Percentiles rank a stretch among this genome's conserved stretches.
Conservation (phyloP, 2,797 vertebrate species). For the Enteromius fasciolatus region DNA sequence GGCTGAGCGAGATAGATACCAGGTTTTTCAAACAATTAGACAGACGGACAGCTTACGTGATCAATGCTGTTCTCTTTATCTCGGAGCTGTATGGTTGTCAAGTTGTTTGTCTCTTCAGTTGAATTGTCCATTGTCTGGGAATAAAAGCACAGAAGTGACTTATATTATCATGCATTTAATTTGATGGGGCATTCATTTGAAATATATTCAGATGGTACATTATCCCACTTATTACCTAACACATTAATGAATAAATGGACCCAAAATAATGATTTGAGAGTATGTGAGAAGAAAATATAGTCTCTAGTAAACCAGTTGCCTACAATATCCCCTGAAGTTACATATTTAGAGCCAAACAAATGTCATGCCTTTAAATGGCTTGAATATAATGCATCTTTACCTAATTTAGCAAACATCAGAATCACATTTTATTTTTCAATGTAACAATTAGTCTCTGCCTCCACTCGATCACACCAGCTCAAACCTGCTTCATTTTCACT, state of each 20-base stretch:
- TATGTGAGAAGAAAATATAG: background rate
- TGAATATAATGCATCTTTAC: background rate
- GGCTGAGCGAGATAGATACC: background rate
- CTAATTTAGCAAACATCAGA: no score
- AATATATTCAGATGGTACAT: background rate
- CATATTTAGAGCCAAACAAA: background rate
- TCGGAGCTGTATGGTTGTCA: slow-evolving; percentile 72
- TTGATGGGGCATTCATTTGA: background rate
- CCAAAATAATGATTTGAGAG: background rate
- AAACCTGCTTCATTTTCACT: background rate
- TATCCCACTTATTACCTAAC: background rate
- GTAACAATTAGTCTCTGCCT: background rate
- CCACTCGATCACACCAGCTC: background rate
- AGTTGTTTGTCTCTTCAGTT: slow-evolving; percentile 75
- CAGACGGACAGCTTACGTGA: slow-evolving; percentile 79
- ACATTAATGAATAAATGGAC: background rate
- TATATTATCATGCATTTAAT: background rate
- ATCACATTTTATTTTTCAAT: no score
- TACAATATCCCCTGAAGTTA: background rate
- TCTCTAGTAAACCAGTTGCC: background rate
- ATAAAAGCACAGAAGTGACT: slow-evolving; percentile 23
- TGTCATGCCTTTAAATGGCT: background rate
- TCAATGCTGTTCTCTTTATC: slow-evolving; percentile 77
- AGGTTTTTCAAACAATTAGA: slow-evolving; percentile 2
- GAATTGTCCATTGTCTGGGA: slow-evolving; percentile 83